Conservation (phyloP, 2,888 invertebrate genomes). For the Heliconius charithonia region DNA sequence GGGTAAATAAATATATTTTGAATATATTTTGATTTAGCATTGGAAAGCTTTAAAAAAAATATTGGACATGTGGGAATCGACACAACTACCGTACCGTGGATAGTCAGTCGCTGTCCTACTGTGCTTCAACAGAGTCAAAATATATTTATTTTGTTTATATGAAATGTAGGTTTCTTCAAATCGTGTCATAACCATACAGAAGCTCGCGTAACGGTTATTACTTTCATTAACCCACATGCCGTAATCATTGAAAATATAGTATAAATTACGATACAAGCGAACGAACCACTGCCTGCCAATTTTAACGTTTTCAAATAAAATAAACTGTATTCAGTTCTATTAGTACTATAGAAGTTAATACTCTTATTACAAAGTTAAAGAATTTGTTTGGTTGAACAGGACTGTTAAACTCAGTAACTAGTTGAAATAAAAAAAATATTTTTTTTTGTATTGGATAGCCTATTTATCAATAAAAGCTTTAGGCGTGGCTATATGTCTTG, state of each 20-base stretch:
- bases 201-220: constrained; percentile 11
- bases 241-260: constrained; percentile 13
- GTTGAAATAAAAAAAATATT: no score
- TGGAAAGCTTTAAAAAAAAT: no score
- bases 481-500: no score
- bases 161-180: constrained; percentile 2
- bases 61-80: not conserved
- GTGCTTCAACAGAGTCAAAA: not conserved
- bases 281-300: not conserved
- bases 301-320: not conserved
- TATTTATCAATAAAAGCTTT: no score
- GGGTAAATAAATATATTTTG: no score
- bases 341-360: not conserved
- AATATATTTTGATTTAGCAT: no score
- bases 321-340: not conserved
- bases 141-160: not conserved
- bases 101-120: not conserved
- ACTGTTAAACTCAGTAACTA: no score
- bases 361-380: no score
- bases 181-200: constrained; percentile 10
- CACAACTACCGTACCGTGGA: not conserved
- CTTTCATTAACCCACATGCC: constrained; percentile 23
- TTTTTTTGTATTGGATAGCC: no score
- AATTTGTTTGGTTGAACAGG: no score
- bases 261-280: not conserved